These are phyloP conservation scores for Rhea americana DNA, from an alignment of 2,113 vertebrate genomes.

Conservation along the genomic window DNA sequence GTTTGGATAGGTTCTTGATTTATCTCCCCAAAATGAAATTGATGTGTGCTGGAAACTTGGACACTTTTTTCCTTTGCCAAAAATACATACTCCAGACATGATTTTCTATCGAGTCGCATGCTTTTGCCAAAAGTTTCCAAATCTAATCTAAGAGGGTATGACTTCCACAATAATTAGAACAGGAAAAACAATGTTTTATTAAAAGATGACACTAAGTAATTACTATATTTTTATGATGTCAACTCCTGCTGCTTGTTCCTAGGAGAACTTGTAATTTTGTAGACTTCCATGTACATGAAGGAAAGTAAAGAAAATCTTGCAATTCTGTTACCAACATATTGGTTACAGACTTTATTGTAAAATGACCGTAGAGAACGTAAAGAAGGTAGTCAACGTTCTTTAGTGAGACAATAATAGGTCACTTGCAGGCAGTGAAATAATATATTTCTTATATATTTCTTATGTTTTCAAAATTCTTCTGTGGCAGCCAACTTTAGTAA, in stretches of 20 bases:
- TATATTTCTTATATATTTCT: not conserved
- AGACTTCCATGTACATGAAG: not conserved
- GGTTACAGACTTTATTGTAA: not conserved
- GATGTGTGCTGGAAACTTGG: not conserved
- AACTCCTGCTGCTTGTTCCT: not conserved
- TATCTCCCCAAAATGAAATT: not conserved
- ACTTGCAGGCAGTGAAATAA: not conserved
- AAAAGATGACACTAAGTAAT: not conserved
- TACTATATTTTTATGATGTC: not conserved
- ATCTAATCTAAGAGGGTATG: not conserved
- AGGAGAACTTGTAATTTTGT: not conserved
- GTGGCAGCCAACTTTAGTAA: not conserved
- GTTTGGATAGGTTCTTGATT: slow-evolving; percentile 3
- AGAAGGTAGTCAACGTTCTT: not conserved
- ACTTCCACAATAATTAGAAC: not conserved
- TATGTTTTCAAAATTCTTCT: not conserved
- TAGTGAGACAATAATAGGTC: not conserved
- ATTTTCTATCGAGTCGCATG: not conserved
- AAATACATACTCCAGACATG: not conserved
- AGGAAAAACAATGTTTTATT: not conserved
- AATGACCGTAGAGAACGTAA: not conserved
- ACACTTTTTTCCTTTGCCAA: not conserved
- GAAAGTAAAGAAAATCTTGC: not conserved
- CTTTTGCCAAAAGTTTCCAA: not conserved
- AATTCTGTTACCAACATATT: not conserved